A percentile compares a stretch with the other conserved stretches of the same genome.
Evolutionary conservation across 2,888 invertebrate genomes (phyloP).

Genomic region (Aromia moschata): DNA sequence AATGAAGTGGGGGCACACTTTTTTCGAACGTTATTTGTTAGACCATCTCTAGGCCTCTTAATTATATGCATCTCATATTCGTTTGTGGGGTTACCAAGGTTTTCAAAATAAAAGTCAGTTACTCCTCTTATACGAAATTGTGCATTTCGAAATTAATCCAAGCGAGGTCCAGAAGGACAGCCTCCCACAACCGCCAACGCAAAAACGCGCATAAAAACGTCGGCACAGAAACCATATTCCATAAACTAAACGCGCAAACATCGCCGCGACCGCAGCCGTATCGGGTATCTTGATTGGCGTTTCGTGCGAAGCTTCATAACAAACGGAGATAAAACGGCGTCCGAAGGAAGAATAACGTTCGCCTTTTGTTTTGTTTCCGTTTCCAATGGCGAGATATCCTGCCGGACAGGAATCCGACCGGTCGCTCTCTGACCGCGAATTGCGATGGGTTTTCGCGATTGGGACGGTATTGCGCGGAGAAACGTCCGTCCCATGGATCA

Average conservation of each 20-base stretch:
- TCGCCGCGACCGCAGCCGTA: conserved; percentile 30
- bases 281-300: conserved; percentile 36
- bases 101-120: too few species aligned
- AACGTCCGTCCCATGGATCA: neutral
- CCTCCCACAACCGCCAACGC: too few species aligned
- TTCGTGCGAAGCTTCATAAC: conserved; percentile 38
- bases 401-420: conserved; percentile 15
- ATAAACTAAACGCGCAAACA: conserved; percentile 30
- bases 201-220: conserved; percentile 26
- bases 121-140: too few species aligned
- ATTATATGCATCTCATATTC: too few species aligned
- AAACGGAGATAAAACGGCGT: conserved; percentile 33
- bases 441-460: conserved; percentile 17
- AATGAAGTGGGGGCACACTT: too few species aligned
- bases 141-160: too few species aligned
- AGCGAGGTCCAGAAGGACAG: too few species aligned
- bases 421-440: conserved; percentile 3
- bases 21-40: too few species aligned
- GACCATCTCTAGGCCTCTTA: too few species aligned
- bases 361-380: conserved; percentile 27
- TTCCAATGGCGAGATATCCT: conserved; percentile 8
- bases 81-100: too few species aligned
- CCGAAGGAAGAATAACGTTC: conserved; percentile 34
- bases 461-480: conserved; percentile 15
- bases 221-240: conserved; percentile 23